phyloP scores from a whole-genome alignment of 1,140 invertebrate species.

The Patella vulgata region DNA sequence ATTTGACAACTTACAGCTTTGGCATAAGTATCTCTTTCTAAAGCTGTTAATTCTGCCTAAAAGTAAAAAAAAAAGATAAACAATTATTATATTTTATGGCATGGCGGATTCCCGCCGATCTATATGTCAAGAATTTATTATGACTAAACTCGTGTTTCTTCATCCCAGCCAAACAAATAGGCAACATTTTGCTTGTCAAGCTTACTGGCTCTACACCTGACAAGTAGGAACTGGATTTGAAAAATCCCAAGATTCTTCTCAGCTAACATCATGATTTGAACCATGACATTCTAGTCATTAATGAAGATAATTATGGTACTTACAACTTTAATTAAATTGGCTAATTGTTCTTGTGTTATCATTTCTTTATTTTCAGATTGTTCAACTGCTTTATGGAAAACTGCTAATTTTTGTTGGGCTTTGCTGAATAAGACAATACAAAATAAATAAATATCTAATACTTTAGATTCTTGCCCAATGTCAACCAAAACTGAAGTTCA shows the following conservation, averaged over 20 bases:
- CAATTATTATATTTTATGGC: no score
- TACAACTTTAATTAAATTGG: slow-evolving; percentile 58
- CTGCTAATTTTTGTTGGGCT: slow-evolving; percentile 51
- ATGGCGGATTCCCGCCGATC: no score
- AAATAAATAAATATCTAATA: background rate
- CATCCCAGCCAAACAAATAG: no score
- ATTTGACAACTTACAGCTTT: slow-evolving; percentile 57
- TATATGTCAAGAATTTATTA: no score
- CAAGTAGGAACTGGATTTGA: background rate
- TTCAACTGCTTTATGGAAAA: slow-evolving; percentile 56
- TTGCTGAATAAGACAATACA: slow-evolving; percentile 44
- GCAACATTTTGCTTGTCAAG: background rate
- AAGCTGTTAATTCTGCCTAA: slow-evolving; percentile 58
- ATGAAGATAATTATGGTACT: no score
- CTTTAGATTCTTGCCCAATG: background rate
- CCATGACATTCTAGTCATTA: no score
- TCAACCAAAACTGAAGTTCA: background rate
- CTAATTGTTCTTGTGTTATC: slow-evolving; percentile 53
- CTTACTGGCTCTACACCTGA: no score
- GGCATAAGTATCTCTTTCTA: slow-evolving; percentile 58
- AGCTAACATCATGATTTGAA: no score
- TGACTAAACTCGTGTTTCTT: no score
- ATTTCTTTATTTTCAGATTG: slow-evolving; percentile 58
- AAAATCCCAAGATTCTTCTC: no score
- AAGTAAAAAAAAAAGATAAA: slow-evolving; percentile 31